phyloP scores from a whole-genome alignment of 2,113 vertebrate species.

The Athene cunicularia region DNA sequence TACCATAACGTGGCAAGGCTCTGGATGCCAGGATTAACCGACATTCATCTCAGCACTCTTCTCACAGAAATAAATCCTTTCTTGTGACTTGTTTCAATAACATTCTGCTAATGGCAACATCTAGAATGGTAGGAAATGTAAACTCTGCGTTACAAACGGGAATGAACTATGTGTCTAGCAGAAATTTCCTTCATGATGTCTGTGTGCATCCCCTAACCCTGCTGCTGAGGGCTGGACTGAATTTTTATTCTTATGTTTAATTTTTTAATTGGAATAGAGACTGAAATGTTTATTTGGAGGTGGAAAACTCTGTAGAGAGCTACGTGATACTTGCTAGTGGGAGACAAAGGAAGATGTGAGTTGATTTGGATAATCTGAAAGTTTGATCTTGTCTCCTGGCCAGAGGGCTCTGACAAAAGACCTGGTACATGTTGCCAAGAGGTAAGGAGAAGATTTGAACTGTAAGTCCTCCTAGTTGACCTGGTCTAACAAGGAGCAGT shows the following conservation, averaged over 20 bases:
- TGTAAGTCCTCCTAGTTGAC: background rate
- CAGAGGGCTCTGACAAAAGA: background rate
- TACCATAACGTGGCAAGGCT: accelerated
- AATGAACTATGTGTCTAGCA: background rate
- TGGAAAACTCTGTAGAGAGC: background rate
- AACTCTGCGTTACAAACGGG: background rate
- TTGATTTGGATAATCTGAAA: background rate
- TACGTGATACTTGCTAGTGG: background rate
- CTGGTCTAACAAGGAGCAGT: background rate
- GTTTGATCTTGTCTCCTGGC: background rate
- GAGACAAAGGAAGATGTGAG: background rate
- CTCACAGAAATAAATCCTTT: background rate
- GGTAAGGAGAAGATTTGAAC: background rate
- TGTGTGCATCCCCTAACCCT: background rate
- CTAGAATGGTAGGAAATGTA: background rate
- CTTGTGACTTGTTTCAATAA: accelerated
- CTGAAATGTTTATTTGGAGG: background rate
- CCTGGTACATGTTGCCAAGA: background rate
- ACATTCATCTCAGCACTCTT: background rate
- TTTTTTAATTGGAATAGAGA: background rate
- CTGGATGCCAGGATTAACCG: background rate
- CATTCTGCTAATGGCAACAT: background rate
- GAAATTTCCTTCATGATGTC: background rate
- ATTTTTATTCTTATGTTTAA: background rate
- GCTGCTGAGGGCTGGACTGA: background rate